Conservation (phyloP, 2,113 vertebrate genomes). For the Mixornis gularis region DNA sequence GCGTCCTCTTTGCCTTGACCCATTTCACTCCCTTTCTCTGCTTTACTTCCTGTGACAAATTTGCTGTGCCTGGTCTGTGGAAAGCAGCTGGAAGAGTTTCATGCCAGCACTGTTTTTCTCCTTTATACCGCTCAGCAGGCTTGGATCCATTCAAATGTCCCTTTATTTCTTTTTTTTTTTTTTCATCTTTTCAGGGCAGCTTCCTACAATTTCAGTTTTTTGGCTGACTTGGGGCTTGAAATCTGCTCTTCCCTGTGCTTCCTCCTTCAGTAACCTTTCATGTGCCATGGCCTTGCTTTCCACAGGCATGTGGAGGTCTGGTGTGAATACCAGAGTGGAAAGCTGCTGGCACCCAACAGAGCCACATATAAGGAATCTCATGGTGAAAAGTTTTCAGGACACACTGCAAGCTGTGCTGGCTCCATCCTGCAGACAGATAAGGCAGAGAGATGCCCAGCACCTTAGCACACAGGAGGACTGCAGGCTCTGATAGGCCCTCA, state of each 20-base stretch:
- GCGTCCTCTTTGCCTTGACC: neutral
- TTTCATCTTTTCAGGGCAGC: neutral
- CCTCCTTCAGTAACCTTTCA: neutral
- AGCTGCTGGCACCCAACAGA: neutral
- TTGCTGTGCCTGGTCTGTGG: neutral
- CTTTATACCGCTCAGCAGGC: neutral
- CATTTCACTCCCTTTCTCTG: neutral
- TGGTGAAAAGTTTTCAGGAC: accelerated
- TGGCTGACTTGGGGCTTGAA: neutral
- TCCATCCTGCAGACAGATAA: neutral
- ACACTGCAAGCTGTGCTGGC: neutral
- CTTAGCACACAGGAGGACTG: neutral
- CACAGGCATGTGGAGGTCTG: neutral
- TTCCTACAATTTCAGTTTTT: slow-evolving; percentile 14
- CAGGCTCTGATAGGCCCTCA: neutral
- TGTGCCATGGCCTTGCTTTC: neutral
- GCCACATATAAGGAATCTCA: neutral
- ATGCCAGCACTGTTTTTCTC: neutral
- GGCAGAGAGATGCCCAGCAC: neutral
- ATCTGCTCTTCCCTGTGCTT: neutral
- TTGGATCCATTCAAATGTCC: neutral
- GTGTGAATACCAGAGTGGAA: neutral
- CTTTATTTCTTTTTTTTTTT: neutral
- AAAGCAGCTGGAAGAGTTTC: slow-evolving; percentile 9
- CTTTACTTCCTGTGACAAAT: slow-evolving; percentile 3